These are phyloP conservation scores for Echeneis naucrates DNA, from an alignment of 2,797 vertebrate species.

Conservation along the genomic window DNA sequence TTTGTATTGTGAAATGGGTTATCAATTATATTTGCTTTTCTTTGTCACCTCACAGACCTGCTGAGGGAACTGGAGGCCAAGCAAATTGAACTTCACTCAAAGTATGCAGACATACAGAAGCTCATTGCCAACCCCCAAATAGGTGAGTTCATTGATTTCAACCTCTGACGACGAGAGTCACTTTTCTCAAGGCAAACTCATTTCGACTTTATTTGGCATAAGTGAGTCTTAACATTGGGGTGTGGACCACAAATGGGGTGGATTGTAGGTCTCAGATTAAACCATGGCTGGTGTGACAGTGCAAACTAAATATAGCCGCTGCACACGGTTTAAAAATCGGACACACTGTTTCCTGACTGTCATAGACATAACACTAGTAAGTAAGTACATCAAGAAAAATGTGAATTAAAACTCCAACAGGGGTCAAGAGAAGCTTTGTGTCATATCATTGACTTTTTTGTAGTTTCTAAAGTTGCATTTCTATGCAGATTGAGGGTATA, in stretches of 20 bases:
- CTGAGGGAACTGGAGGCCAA: slow-evolving; percentile 41
- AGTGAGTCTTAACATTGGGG: not conserved
- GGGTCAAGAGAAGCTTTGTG: too few species aligned
- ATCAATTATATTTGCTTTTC: not conserved
- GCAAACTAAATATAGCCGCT: too few species aligned
- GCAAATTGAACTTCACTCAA: slow-evolving; percentile 35
- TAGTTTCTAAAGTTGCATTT: not conserved
- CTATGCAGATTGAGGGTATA: too few species aligned
- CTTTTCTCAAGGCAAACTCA: not conserved
- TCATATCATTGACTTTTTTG: not conserved
- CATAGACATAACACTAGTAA: too few species aligned
- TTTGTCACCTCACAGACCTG: slow-evolving; percentile 48
- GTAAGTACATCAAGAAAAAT: too few species aligned
- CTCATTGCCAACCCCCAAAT: slow-evolving; percentile 10
- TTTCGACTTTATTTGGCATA: not conserved
- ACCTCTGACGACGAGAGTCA: too few species aligned
- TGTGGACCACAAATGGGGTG: not conserved
- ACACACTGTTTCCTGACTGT: too few species aligned
- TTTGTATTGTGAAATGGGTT: not conserved
- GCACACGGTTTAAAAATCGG: not conserved
- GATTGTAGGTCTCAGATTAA: not conserved
- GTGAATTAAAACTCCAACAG: too few species aligned
- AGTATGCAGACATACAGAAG: slow-evolving; percentile 30
- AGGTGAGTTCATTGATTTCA: slow-evolving; percentile 2
- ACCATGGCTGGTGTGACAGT: not conserved